phyloP scores from a whole-genome alignment of 2,113 vertebrate species.

The Charadrius vociferus region DNA sequence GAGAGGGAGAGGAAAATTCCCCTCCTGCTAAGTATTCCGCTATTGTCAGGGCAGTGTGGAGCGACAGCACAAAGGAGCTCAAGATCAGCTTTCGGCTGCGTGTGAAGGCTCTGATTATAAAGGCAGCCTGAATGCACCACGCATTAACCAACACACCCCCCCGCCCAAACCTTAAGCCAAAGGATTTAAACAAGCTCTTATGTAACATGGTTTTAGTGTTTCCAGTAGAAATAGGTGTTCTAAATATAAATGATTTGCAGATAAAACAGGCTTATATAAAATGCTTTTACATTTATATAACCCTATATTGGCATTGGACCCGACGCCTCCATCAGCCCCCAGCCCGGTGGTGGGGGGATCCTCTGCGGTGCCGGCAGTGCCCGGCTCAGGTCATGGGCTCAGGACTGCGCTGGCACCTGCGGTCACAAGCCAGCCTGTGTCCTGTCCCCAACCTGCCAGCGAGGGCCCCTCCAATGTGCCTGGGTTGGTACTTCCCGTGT shows the following conservation, averaged over 20 bases:
- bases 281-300: conserved; percentile 31
- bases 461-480: neutral
- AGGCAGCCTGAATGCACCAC: neutral
- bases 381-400: accelerated
- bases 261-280: conserved; percentile 68
- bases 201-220: conserved; percentile 51
- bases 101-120: neutral
- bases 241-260: conserved; percentile 63
- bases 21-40: neutral
- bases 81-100: neutral
- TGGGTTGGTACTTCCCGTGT: accelerated
- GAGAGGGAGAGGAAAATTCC: neutral
- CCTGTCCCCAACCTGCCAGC: accelerated
- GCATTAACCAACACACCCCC: neutral
- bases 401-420: accelerated
- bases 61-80: neutral
- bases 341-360: accelerated
- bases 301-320: neutral
- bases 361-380: accelerated
- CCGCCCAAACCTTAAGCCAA: conserved; percentile 45
- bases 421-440: accelerated
- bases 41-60: neutral
- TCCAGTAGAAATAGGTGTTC: conserved; percentile 61
- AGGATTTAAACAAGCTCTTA: conserved; percentile 62
- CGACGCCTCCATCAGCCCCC: neutral